Percentiles rank a stretch among this genome's conserved stretches.
These are phyloP conservation scores for Colletes collaris DNA, from an alignment of 2,888 invertebrate species.

Conservation along the genomic window DNA sequence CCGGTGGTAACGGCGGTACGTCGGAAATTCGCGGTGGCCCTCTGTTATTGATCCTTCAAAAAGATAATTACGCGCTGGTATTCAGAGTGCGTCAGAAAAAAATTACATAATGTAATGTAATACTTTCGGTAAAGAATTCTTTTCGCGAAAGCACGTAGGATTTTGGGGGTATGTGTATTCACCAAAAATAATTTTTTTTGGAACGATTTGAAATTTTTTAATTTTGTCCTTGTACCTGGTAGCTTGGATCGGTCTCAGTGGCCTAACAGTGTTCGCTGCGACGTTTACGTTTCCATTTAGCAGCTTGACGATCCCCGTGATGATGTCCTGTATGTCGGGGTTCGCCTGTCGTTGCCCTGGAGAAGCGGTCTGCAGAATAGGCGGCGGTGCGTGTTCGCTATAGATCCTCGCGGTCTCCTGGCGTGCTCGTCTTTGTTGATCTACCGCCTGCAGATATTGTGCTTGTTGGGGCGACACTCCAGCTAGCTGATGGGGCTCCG, in stretches of 20 bases:
- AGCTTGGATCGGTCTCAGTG: constrained; percentile 86
- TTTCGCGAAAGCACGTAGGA: too few species aligned
- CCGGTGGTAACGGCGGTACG: constrained; percentile 88
- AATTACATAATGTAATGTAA: too few species aligned
- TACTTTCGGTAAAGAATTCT: too few species aligned
- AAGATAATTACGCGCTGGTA: too few species aligned
- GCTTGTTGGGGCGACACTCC: constrained; percentile 73
- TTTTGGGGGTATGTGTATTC: too few species aligned
- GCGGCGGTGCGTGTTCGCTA: constrained; percentile 77
- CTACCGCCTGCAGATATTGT: constrained; percentile 60
- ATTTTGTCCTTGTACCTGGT: constrained; percentile 72
- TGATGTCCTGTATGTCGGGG: constrained; percentile 94
- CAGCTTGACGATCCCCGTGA: constrained; percentile 94
- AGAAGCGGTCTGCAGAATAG: constrained; percentile 70
- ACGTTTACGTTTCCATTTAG: constrained; percentile 95
- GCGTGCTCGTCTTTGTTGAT: constrained; percentile 75
- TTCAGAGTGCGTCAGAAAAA: too few species aligned
- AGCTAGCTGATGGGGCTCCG: constrained; percentile 88
- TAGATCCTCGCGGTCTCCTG: constrained; percentile 79
- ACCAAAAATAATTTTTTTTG: too few species aligned
- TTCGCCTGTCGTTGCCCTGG: constrained; percentile 84
- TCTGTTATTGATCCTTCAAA: constrained; percentile 91
- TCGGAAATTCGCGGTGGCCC: constrained; percentile 94
- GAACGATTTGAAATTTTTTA: too few species aligned
- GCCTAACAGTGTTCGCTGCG: constrained; percentile 89